Percentiles rank a stretch among this genome's conserved stretches.
Evolutionary conservation across 2,797 vertebrate species (phyloP).

Genomic region (Gymnothorax javanicus): DNA sequence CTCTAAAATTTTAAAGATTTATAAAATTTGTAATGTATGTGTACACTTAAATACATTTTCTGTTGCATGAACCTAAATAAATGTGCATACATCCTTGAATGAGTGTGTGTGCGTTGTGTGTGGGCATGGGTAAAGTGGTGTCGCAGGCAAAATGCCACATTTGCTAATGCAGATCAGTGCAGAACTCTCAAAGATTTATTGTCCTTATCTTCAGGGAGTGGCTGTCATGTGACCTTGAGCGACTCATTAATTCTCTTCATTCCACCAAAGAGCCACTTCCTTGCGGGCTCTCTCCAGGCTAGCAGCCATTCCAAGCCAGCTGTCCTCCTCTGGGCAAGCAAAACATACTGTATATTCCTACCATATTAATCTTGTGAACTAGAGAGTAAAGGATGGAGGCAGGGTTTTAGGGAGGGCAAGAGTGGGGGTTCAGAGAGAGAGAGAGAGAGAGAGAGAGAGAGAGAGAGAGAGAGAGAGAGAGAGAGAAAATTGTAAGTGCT

Average conservation of each 20-base stretch:
- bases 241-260: constrained; percentile 35
- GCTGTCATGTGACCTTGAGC: constrained; percentile 17
- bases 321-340: constrained; percentile 8
- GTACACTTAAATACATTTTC: not conserved
- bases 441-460: not conserved
- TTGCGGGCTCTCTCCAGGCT: not conserved
- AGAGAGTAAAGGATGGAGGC: not conserved
- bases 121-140: constrained; percentile 42
- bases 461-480: not conserved
- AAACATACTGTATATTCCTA: constrained; percentile 4
- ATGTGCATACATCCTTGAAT: not conserved
- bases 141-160: constrained; percentile 34
- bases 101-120: constrained; percentile 38
- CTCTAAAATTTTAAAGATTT: too few relatives aligned
- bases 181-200: not conserved
- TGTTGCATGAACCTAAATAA: not conserved
- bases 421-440: not conserved
- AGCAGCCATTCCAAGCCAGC: constrained; percentile 12
- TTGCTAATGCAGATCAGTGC: constrained; percentile 12
- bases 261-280: constrained; percentile 6
- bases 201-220: not conserved
- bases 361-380: constrained; percentile 20
- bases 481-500: not conserved
- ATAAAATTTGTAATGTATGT: too few relatives aligned
- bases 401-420: not conserved